Base-by-base conservation (phyloP, 1,140 invertebrate genomes). In the Microplitis mediator region DNA sequence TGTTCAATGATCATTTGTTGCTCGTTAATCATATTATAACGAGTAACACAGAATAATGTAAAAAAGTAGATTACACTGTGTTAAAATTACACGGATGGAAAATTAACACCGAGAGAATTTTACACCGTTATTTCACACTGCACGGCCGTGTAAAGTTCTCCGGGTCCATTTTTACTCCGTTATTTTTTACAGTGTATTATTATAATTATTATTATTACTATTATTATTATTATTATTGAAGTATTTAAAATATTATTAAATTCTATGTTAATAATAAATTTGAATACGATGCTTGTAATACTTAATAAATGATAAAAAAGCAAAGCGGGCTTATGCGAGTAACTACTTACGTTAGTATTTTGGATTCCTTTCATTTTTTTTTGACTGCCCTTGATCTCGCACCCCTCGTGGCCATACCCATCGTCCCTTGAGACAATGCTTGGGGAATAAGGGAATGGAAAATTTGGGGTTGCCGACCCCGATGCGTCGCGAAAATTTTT, bases 261-360 rank as follows among this genome's bases (percentile, higher is more conserved):
- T 54, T 3, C 16, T 54, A n/a, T 23, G 23, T 23, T 58, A 32
- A 58, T 9, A 23, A 31, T 23, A 31, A 58, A 11, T 4, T 13
- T 54, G 23, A 23, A 23, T 23, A 31, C 23, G 16, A 54, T 58
- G 14, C 56, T 58, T 58, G 56, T 23, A 31, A 31, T 58, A 23
- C 23, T 11, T n/a, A 54, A 16, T 16, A 45, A 45, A 45, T 45
- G 8, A 45, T 62, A 35, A 35, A 62, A 62, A 64, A 35, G 58
- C 32, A 71, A 64, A 34, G 61, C 45, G 32, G 60, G 60, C 63
- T 62, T 71, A 61, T 67, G 71, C 71, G 71, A 66, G 52, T 23
- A 63, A 63, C 54, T 72, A 72, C 71, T 72, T 72, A 72, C 71
- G 64, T 72, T 50, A 32, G 64, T 36, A 64, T 69, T 67, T 61